A percentile compares a stretch with the other conserved stretches of the same genome.
Conservation (phyloP, 2,888 invertebrate genomes). For the Glyphotaelius pellucidus region DNA sequence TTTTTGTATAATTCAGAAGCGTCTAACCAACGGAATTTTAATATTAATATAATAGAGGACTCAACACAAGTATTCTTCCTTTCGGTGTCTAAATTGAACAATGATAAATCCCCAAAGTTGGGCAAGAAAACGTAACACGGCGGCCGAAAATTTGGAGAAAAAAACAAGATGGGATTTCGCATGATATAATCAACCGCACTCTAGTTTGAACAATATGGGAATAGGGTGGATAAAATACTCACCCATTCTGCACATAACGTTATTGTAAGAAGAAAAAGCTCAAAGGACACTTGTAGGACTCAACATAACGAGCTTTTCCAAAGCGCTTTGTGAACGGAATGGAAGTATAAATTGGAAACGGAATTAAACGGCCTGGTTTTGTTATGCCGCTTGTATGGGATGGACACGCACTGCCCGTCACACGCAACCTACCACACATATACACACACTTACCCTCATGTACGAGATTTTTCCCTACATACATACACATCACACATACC, state of each 20-base stretch:
- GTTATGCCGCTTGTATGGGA: slow-evolving; percentile 15
- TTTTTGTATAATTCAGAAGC: slow-evolving; percentile 13
- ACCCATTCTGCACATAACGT: slow-evolving; percentile 29
- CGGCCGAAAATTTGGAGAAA: neutral
- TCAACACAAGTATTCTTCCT: neutral
- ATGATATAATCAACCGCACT: neutral
- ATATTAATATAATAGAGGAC: neutral
- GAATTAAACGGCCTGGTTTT: slow-evolving; percentile 49
- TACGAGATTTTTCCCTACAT: neutral
- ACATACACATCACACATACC: neutral
- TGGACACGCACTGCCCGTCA: slow-evolving; percentile 30
- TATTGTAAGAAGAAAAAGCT: slow-evolving; percentile 48
- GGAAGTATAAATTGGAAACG: slow-evolving; percentile 48
- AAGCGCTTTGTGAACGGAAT: slow-evolving; percentile 48
- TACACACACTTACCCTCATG: neutral
- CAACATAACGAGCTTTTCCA: slow-evolving; percentile 48
- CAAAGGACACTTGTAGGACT: slow-evolving; percentile 50
- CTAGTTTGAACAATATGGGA: slow-evolving; percentile 2
- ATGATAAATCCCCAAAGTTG: neutral
- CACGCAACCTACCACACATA: slow-evolving; percentile 29
- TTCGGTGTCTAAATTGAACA: neutral
- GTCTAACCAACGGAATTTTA: neutral
- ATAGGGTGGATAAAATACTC: slow-evolving; percentile 22
- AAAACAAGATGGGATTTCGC: neutral
- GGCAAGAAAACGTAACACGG: neutral